Conservation (phyloP, 2,113 vertebrate genomes). For the Scomber japonicus region DNA sequence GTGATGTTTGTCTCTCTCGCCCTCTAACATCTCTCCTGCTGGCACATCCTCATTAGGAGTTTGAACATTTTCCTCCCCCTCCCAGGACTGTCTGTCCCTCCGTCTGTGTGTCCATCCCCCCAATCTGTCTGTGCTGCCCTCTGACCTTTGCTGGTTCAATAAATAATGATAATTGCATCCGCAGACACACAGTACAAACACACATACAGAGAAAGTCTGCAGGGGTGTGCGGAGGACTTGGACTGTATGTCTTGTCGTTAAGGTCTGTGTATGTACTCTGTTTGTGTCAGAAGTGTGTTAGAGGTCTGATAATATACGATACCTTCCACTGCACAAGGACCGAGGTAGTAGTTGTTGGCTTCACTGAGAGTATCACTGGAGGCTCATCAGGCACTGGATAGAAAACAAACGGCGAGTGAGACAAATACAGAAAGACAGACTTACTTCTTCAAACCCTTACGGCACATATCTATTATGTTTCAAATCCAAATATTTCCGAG, state of each 20-base stretch:
- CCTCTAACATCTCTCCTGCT: constrained; percentile 48
- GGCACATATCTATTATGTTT: neutral
- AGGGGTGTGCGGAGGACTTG: neutral
- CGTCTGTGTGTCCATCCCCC: constrained; percentile 9
- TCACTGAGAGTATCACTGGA: constrained; percentile 90
- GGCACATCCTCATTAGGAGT: constrained; percentile 54
- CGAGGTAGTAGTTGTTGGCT: constrained; percentile 94
- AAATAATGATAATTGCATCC: constrained; percentile 51
- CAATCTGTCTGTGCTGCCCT: constrained; percentile 36
- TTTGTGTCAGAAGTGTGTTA: constrained; percentile 20
- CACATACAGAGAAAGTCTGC: neutral
- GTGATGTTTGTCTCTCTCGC: constrained; percentile 29
- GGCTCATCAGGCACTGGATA: constrained; percentile 92
- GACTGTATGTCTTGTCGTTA: constrained; percentile 6
- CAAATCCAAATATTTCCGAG: neutral
- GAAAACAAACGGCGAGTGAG: constrained; percentile 29
- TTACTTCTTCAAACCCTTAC: neutral
- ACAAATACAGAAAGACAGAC: neutral
- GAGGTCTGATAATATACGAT: constrained; percentile 28
- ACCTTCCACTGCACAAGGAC: constrained; percentile 98
- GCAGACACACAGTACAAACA: neutral
- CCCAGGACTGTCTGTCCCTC: constrained; percentile 22
- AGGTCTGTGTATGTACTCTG: constrained; percentile 6
- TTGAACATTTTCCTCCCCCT: constrained; percentile 26
- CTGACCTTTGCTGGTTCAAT: constrained; percentile 49